Conservation (phyloP, 64 coral and sea anemone species). For the Pachyseris speciosa region DNA sequence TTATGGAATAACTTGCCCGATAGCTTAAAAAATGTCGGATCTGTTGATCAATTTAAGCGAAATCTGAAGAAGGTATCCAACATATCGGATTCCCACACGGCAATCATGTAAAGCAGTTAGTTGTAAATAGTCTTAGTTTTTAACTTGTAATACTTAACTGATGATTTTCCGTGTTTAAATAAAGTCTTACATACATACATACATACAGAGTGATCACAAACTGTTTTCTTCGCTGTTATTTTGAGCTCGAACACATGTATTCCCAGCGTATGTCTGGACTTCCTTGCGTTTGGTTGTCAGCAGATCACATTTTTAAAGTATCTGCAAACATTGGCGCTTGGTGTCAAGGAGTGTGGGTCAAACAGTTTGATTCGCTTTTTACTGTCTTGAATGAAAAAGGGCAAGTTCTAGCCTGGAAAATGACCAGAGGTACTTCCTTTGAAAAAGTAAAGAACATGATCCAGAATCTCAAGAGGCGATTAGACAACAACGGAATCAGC, state of each 20-base stretch:
- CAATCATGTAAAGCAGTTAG: too few species aligned
- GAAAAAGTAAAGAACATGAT: conserved; percentile 1
- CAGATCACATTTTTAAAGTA: conserved; percentile 64
- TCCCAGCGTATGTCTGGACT: conserved; percentile 51
- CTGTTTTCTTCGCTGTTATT: conserved; percentile 31
- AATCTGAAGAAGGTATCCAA: neutral
- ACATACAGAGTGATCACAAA: conserved; percentile 39
- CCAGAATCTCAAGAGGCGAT: conserved; percentile 15
- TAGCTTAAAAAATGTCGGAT: neutral
- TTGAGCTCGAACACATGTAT: conserved; percentile 19
- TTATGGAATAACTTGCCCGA: conserved; percentile 12
- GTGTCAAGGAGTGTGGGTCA: conserved; percentile 50
- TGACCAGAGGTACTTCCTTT: conserved; percentile 58
- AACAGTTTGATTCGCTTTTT: conserved; percentile 47
- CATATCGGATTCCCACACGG: neutral
- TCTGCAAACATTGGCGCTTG: conserved; percentile 60
- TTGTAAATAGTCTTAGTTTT: too few species aligned
- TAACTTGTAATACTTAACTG: too few species aligned
- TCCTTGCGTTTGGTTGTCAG: conserved; percentile 29
- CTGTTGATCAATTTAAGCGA: neutral
- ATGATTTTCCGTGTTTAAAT: too few species aligned
- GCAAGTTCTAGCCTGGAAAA: conserved; percentile 47
- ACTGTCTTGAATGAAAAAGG: conserved; percentile 58
- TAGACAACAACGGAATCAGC: neutral
- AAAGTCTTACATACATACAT: too few species aligned